phyloP scores from a whole-genome alignment of 92 coral and sea anemone species.

The Muricea muricata region DNA sequence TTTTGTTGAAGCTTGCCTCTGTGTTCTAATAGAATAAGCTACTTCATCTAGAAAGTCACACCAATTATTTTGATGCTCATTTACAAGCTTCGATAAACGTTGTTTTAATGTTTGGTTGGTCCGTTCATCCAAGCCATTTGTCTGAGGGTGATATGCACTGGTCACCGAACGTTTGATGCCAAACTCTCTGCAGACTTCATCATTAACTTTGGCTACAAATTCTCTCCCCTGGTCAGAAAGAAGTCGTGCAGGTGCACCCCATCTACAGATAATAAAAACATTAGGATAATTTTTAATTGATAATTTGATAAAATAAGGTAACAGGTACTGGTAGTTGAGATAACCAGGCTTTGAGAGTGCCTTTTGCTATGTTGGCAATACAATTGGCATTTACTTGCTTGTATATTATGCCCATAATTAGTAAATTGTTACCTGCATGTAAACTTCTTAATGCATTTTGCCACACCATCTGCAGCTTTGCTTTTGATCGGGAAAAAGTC shows the following conservation, averaged over 20 bases:
- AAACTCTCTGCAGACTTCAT: conserved; percentile 21
- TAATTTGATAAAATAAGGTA: too few species aligned
- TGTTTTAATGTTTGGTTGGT: conserved; percentile 20
- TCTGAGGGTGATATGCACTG: conserved; percentile 28
- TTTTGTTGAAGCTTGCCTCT: conserved; percentile 64
- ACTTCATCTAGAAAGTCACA: conserved; percentile 23
- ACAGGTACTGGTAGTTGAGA: too few species aligned
- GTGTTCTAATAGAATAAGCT: conserved; percentile 6
- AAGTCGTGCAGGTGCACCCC: conserved; percentile 32
- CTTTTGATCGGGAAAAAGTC: too few species aligned
- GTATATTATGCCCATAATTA: too few species aligned
- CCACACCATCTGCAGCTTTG: too few species aligned
- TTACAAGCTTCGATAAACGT: conserved; percentile 16
- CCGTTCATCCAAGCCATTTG: conserved; percentile 10
- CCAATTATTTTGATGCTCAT: conserved; percentile 32
- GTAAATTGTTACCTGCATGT: too few species aligned
- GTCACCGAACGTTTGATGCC: conserved; percentile 33
- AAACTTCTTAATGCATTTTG: too few species aligned
- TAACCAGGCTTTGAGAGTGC: too few species aligned
- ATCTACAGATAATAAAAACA: neutral
- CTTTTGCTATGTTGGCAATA: too few species aligned
- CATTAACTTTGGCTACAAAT: conserved; percentile 24
- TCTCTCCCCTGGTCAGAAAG: neutral
- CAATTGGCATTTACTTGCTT: too few species aligned
- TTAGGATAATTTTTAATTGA: too few species aligned